phyloP scores from a whole-genome alignment of 2,888 invertebrate species.

The Andrena dorsata region DNA sequence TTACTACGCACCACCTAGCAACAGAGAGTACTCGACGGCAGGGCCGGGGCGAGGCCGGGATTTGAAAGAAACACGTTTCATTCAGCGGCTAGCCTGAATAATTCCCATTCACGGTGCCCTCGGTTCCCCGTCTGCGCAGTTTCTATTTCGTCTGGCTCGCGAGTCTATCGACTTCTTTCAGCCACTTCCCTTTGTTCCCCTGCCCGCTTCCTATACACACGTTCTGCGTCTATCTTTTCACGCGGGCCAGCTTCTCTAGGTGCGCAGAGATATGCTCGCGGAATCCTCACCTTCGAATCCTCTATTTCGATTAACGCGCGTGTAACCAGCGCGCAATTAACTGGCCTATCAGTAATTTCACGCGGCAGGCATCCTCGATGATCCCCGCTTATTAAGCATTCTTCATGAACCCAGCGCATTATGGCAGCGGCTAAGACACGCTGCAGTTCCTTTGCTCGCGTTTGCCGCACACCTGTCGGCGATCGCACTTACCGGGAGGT shows the following conservation, averaged over 20 bases:
- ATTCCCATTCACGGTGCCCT: slow-evolving; percentile 66
- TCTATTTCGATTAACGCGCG: background rate
- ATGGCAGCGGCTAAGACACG: background rate
- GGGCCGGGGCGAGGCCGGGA: slow-evolving; percentile 42
- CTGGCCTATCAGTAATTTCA: background rate
- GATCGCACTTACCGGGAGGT: slow-evolving; percentile 57
- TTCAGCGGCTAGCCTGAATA: slow-evolving; percentile 63
- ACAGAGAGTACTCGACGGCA: slow-evolving; percentile 27
- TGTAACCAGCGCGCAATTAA: too few species aligned
- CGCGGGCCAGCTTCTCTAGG: slow-evolving; percentile 15
- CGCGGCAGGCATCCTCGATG: background rate
- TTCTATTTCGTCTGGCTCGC: slow-evolving; percentile 45
- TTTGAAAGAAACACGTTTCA: slow-evolving; percentile 71
- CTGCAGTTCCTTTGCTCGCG: slow-evolving; percentile 25
- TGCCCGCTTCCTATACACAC: slow-evolving; percentile 19
- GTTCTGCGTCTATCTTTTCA: slow-evolving; percentile 13
- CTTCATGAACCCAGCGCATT: background rate
- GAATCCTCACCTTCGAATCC: slow-evolving; percentile 18
- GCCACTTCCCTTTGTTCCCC: slow-evolving; percentile 58
- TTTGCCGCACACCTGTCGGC: slow-evolving; percentile 66
- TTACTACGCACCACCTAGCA: slow-evolving; percentile 32
- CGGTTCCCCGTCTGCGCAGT: slow-evolving; percentile 48
- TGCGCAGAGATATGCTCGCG: background rate
- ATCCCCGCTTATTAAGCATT: slow-evolving; percentile 28
- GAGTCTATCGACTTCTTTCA: slow-evolving; percentile 52